Evolutionary conservation across 2,113 vertebrate species (phyloP).

Genomic region (Myrmecobius fasciatus): DNA sequence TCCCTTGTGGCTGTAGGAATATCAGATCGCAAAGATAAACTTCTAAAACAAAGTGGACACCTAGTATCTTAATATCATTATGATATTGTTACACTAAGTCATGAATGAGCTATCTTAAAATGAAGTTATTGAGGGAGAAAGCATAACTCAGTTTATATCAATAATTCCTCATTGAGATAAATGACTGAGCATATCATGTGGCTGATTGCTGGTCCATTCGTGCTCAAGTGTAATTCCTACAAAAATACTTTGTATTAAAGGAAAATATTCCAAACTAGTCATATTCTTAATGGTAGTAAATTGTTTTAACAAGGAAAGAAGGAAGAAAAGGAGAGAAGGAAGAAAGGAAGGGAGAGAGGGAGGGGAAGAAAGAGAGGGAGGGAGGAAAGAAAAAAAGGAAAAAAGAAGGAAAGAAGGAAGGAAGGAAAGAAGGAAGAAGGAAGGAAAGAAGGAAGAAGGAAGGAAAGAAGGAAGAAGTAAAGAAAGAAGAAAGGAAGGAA

Average conservation of each 20-base stretch:
- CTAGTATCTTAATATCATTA: constrained; percentile 67
- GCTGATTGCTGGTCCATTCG: neutral
- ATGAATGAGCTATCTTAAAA: constrained; percentile 63
- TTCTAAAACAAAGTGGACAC: constrained; percentile 49
- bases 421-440: too few relatives aligned
- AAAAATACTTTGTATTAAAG: neutral
- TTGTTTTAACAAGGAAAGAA: neutral
- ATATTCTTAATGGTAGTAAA: neutral
- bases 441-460: neutral
- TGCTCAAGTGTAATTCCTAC: constrained; percentile 32
- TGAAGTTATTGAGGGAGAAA: constrained; percentile 58
- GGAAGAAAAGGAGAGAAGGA: neutral
- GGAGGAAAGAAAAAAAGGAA: neutral
- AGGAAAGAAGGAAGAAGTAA: neutral
- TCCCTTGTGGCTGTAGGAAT: constrained; percentile 64
- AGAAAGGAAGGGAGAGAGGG: neutral
- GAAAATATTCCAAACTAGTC: neutral
- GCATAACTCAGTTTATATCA: constrained; percentile 40
- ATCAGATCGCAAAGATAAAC: constrained; percentile 61
- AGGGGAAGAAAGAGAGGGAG: neutral
- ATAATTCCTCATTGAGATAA: constrained; percentile 33
- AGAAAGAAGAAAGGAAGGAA: too few relatives aligned
- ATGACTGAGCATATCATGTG: neutral
- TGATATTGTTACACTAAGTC: constrained; percentile 33
- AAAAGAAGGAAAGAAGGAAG: too few relatives aligned